phyloP scores from a whole-genome alignment of 2,797 vertebrate genomes.

The Simalia tracyae region DNA sequence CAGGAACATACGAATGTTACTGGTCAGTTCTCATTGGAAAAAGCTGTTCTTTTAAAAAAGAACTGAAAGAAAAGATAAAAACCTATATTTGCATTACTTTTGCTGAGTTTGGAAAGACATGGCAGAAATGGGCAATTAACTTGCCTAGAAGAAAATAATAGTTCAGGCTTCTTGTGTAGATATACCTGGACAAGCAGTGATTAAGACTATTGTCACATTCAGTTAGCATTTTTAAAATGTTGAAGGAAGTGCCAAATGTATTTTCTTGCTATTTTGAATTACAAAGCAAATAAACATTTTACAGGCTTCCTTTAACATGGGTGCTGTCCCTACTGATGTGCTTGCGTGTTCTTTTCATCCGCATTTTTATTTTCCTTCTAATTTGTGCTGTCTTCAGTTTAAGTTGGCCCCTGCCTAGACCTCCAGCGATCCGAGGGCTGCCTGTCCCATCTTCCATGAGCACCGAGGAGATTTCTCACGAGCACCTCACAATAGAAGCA shows the following conservation, averaged over 20 bases:
- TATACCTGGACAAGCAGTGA: neutral
- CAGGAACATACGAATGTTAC: neutral
- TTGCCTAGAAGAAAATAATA: neutral
- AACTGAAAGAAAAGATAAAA: neutral
- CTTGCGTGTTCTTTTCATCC: neutral
- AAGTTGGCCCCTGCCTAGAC: conserved; percentile 73
- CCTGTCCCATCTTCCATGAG: conserved; percentile 83
- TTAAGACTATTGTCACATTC: neutral
- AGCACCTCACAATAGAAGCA: conserved; percentile 81
- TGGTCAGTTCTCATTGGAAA: neutral
- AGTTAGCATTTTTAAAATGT: neutral
- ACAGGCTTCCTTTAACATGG: neutral
- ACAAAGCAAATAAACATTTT: neutral
- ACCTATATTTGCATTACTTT: neutral
- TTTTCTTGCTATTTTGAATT: neutral
- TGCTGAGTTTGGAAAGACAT: neutral
- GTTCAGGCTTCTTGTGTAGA: neutral
- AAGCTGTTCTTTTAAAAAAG: too few species aligned
- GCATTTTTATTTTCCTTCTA: neutral
- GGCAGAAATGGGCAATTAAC: neutral
- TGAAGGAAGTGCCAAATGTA: neutral
- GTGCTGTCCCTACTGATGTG: neutral
- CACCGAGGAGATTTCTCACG: conserved; percentile 86
- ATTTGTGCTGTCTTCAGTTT: conserved; percentile 28
- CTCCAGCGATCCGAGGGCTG: conserved; percentile 73